Base-by-base conservation (phyloP, 2,888 invertebrate genomes). In the Campopleginae sp. region DNA sequence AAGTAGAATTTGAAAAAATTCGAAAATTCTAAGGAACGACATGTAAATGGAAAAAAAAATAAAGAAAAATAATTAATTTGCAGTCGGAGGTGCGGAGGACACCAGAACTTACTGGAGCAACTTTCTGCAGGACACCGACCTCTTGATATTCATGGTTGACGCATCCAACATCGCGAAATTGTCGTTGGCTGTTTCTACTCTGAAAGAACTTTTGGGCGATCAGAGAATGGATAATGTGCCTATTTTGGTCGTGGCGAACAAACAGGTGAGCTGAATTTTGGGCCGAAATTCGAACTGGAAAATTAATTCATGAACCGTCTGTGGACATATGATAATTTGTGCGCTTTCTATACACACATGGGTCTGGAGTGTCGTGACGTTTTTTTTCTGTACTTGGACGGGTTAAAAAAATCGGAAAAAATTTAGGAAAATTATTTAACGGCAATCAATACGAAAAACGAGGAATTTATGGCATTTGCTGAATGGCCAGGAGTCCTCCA, bases 71-170 rank as follows among this genome's bases (percentile, higher is more conserved):
- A 68, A 70, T 12, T 5, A 80, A 44, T 77, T 80, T 87, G 31
- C 85, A 94, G 94, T 94, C 87, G 94, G 93, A 19, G 94, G 93
- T 65, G 87, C 91, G 14, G 92, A 92, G 65, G 91, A 90, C 14
- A 91, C 92, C 12, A 90, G 92, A 82, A 91, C 91, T 68, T 92
- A 93, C 83, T 94, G 94, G 94, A 89, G 88, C 27, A 93, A 92
- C 79, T 94, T 94, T 82, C 89, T 94, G 12, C 93, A 94, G 87
- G 94, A 94, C 80, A 94, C 94, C n/a, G 94, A 94, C 87, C 88
- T 94, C n/a, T 85, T 94, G 66, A 90, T 94, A 70, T 94, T 93
- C 87, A 92, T 94, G 86, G 93, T 94, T 74, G 94, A 94, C 88
- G 91, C 94, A 12, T 90, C 93, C 2, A 92, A 94, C 86, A 83